A percentile compares a stretch with the other conserved stretches of the same genome.
Evolutionary conservation across 2,888 invertebrate genomes (phyloP).

Genomic region (Cacoxenus indagator): DNA sequence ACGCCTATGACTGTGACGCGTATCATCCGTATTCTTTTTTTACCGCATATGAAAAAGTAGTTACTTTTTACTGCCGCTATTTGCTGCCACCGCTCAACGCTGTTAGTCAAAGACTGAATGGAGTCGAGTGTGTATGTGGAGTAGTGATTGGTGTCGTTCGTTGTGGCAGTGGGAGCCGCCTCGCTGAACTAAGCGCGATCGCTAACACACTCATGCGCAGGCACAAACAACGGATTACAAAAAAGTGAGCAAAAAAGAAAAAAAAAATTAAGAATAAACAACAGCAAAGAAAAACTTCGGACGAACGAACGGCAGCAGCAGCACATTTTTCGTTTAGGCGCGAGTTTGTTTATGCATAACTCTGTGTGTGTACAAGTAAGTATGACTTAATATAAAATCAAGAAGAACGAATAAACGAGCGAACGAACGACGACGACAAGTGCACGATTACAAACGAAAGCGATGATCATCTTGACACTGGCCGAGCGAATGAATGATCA

Average conservation of each 20-base stretch:
- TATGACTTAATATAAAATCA: conserved; percentile 36
- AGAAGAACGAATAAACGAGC: background rate
- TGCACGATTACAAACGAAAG: conserved; percentile 14
- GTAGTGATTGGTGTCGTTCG: no score
- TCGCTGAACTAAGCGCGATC: background rate
- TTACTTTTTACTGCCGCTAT: background rate
- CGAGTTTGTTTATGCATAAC: background rate
- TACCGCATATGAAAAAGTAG: no score
- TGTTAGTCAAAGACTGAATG: conserved; percentile 59
- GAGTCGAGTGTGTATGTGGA: background rate
- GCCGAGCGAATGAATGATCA: conserved; percentile 25
- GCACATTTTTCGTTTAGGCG: background rate
- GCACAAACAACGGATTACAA: conserved; percentile 23
- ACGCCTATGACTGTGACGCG: no score
- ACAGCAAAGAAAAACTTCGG: background rate
- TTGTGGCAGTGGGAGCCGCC: background rate
- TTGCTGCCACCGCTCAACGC: conserved; percentile 44
- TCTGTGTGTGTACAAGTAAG: background rate
- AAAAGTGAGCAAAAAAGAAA: background rate
- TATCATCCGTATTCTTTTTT: no score
- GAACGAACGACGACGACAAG: conserved; percentile 21
- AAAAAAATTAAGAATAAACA: background rate
- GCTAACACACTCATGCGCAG: conserved; percentile 22
- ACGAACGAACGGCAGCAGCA: background rate
- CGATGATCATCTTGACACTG: conserved; percentile 20